Evolutionary conservation across 2,888 invertebrate species (phyloP), one percentile per base, ranked within the genome.

Genomic region (Heteromyza rotundicornis): DNA sequence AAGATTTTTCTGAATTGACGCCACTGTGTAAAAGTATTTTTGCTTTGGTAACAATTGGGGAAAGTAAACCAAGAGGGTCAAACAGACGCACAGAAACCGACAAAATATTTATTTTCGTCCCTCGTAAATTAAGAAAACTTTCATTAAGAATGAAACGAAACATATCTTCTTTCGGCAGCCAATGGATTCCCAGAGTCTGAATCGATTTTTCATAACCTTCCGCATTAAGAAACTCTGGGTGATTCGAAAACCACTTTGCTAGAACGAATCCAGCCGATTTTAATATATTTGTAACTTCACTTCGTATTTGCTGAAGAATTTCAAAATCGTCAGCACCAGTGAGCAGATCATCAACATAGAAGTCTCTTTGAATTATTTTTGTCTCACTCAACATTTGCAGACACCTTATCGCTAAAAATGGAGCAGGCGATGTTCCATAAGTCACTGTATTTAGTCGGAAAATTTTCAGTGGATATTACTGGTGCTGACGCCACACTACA

Each of bases 351-450:
- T 72, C 68, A 2, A 72, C 68, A 56, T 32, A 73, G 52, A 71
- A 71, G 19, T 68, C n/a, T n/a, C n/a, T n/a, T n/a, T n/a, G n/a
- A n/a, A n/a, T n/a, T n/a, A n/a, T n/a, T n/a, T n/a, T n/a, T n/a
- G n/a, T n/a, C n/a, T 65, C 54, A 91, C 64, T 62, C 1, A 55
- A 62, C 7, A 8, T 8, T 19, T 62, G 59, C 60, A 60, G 65
- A 5, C 61, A 14, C 5, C 65, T 60, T 44, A 67, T 64, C 2
- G 56, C 61, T 3, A 62, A 49, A 52, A 60, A 60, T 49, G 62
- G 47, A n/a, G 65, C 65, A 16, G 44, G 12, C 12, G 32, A 32
- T 8, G 12, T 22, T 2, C 50, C 59, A 55, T 62, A 62, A 0
- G 60, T 62, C 1, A 64, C 53, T 1, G 55, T 64, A 10, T 62